Conservation (phyloP, 2,113 vertebrate species). For the Cricetomys ansorgei region DNA sequence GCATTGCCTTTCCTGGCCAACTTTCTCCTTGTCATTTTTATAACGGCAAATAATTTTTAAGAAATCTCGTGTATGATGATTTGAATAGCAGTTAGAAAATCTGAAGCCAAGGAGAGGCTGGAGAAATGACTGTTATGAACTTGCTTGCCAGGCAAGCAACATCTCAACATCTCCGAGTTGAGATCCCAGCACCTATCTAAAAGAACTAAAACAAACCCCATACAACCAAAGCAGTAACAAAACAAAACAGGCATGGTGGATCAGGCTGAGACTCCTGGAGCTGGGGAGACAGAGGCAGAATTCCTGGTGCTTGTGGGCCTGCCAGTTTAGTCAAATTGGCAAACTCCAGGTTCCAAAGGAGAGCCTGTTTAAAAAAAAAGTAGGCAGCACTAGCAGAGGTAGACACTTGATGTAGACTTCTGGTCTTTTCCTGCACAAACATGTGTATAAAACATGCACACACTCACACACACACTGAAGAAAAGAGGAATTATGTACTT, state of each 20-base stretch:
- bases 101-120: not conserved
- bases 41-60: not conserved
- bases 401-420: not conserved
- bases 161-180: too few species aligned
- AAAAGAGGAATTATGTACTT: not conserved
- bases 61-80: not conserved
- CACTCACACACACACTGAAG: not conserved
- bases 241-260: not conserved
- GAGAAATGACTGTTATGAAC: not conserved
- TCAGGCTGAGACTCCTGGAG: not conserved
- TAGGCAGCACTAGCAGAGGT: not conserved
- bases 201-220: not conserved
- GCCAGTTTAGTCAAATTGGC: not conserved
- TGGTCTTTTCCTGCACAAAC: too few species aligned
- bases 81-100: constrained; percentile 36
- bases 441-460: not conserved
- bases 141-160: not conserved
- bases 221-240: not conserved
- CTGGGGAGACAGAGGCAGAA: not conserved
- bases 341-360: not conserved
- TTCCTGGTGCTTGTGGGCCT: not conserved
- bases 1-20: not conserved
- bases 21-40: not conserved
- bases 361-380: not conserved
- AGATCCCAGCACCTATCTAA: not conserved